Evolutionary conservation across 2,113 vertebrate genomes (phyloP).

Genomic region (Pyxicephalus adspersus): DNA sequence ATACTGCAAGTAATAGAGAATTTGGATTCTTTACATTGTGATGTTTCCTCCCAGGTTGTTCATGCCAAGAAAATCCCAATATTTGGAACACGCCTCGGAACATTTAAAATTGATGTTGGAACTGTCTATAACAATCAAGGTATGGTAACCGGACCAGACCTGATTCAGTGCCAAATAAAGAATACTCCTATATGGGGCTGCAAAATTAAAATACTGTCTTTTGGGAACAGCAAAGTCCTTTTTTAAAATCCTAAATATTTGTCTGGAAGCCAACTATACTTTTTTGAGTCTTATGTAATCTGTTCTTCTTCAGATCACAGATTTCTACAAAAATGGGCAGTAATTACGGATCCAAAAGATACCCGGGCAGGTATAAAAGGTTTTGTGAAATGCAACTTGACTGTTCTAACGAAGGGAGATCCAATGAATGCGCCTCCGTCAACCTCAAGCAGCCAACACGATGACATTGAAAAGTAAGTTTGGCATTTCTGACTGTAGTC

Average conservation of each 20-base stretch:
- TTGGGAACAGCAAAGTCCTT: not conserved
- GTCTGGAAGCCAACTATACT: not conserved
- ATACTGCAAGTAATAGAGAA: not conserved
- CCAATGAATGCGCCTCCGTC: constrained; percentile 68
- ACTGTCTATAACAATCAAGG: constrained; percentile 88
- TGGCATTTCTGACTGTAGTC: too few species aligned
- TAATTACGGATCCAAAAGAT: constrained; percentile 86
- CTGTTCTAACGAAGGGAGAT: constrained; percentile 81
- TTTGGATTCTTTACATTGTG: too few species aligned
- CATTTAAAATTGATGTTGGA: constrained; percentile 87
- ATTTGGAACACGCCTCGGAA: constrained; percentile 83
- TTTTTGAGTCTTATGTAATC: not conserved
- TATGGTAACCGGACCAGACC: constrained; percentile 60
- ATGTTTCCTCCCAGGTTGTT: constrained; percentile 77
- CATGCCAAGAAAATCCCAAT: constrained; percentile 87
- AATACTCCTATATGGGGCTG: not conserved
- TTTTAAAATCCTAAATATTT: not conserved
- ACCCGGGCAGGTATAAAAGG: constrained; percentile 87
- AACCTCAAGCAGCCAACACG: constrained; percentile 65
- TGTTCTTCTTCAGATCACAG: constrained; percentile 77
- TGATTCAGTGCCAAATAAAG: not conserved
- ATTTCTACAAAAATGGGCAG: constrained; percentile 95
- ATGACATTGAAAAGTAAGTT: constrained; percentile 88
- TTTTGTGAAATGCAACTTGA: constrained; percentile 87
- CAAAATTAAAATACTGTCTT: not conserved